Evolutionary conservation across 2,888 invertebrate species (phyloP).

Genomic region (Leucozona laternaria): DNA sequence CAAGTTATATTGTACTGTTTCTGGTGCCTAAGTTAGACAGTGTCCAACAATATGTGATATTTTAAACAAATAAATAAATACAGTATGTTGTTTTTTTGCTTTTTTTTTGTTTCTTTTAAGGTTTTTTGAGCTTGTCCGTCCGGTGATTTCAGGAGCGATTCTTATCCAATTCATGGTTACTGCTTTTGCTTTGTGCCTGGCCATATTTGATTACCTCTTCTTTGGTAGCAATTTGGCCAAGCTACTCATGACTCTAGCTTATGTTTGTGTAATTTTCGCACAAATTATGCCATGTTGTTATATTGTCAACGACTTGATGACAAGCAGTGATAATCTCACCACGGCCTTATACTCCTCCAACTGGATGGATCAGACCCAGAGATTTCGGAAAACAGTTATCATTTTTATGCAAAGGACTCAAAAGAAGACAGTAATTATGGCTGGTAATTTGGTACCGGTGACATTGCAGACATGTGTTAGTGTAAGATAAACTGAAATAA

Average conservation of each 20-base stretch:
- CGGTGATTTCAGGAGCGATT: conserved; percentile 74
- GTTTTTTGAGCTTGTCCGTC: conserved; percentile 75
- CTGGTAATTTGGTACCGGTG: conserved; percentile 77
- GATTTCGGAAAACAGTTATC: conserved; percentile 77
- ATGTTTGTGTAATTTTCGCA: conserved; percentile 66
- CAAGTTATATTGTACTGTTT: too few species aligned
- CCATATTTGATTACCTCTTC: conserved; percentile 73
- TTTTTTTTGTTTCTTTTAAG: conserved; percentile 59
- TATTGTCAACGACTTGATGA: conserved; percentile 76
- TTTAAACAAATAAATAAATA: too few species aligned
- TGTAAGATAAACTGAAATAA: conserved; percentile 50
- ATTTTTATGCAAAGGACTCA: conserved; percentile 79
- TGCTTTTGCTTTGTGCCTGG: conserved; percentile 74
- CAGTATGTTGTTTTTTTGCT: too few species aligned
- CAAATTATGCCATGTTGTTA: conserved; percentile 77
- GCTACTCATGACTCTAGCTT: conserved; percentile 54
- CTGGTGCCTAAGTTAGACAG: too few species aligned
- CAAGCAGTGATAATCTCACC: conserved; percentile 72
- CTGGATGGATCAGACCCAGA: conserved; percentile 77
- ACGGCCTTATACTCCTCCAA: conserved; percentile 77
- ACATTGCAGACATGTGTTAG: conserved; percentile 77
- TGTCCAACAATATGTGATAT: too few species aligned
- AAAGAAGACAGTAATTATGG: conserved; percentile 71
- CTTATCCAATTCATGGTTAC: conserved; percentile 76
- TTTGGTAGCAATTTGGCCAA: conserved; percentile 57